A percentile compares a stretch with the other conserved stretches of the same genome.
phyloP scores from a whole-genome alignment of 2,113 vertebrate species.

The Callaeas wilsoni region DNA sequence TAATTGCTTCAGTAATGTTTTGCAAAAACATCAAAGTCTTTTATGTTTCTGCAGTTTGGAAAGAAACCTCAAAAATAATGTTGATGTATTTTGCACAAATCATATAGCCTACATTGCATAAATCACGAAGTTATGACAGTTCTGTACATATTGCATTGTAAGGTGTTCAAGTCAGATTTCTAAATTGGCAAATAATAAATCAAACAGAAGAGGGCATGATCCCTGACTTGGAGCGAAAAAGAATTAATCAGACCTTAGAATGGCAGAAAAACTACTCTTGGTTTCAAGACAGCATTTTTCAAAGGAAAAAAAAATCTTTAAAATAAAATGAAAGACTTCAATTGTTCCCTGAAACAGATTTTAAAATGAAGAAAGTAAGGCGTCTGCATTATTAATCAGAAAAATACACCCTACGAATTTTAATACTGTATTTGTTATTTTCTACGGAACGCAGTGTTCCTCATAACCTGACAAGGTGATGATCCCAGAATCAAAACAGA shows the following conservation, averaged over 20 bases:
- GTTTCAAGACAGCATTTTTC: slow-evolving; percentile 50
- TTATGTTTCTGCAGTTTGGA: slow-evolving; percentile 34
- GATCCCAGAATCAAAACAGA: slow-evolving; percentile 63
- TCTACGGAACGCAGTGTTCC: slow-evolving; percentile 15
- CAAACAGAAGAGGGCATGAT: background rate
- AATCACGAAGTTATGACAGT: slow-evolving; percentile 43
- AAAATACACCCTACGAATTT: slow-evolving; percentile 39
- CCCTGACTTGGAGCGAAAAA: background rate
- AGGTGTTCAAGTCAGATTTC: slow-evolving; percentile 43
- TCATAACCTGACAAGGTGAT: slow-evolving; percentile 57
- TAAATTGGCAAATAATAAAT: slow-evolving; percentile 49
- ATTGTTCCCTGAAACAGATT: slow-evolving; percentile 60
- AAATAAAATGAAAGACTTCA: slow-evolving; percentile 45
- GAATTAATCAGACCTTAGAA: slow-evolving; percentile 28
- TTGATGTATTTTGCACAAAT: slow-evolving; percentile 13
- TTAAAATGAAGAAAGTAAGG: slow-evolving; percentile 40
- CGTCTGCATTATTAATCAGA: slow-evolving; percentile 67
- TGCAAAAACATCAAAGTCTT: slow-evolving; percentile 43
- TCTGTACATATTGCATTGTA: slow-evolving; percentile 53
- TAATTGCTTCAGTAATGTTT: slow-evolving; percentile 57
- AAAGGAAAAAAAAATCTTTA: slow-evolving; percentile 63
- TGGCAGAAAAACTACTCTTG: slow-evolving; percentile 24
- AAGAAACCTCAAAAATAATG: background rate
- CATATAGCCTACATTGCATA: background rate
- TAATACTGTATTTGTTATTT: slow-evolving; percentile 57